Evolutionary conservation across 2,113 vertebrate species (phyloP).

Genomic region (Rhynchopsitta pachyrhyncha): DNA sequence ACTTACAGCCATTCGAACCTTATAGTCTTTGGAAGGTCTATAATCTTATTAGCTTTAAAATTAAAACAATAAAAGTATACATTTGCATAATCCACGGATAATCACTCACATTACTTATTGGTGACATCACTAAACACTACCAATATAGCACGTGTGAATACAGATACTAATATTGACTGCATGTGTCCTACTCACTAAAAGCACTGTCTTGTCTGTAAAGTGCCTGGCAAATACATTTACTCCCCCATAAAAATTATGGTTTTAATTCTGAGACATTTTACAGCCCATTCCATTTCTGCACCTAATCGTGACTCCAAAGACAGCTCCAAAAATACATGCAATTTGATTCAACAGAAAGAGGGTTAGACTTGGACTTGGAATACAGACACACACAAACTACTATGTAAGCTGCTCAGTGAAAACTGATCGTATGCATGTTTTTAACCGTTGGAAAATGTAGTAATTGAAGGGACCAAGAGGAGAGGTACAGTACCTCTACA

Average conservation of each 20-base stretch:
- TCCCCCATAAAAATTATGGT: neutral
- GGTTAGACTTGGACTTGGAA: no score
- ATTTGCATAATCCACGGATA: neutral
- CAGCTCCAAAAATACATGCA: neutral
- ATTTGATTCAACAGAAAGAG: neutral
- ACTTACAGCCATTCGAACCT: neutral
- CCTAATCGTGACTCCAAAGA: neutral
- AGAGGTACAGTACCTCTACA: neutral
- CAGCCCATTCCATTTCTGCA: neutral
- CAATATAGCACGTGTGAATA: neutral
- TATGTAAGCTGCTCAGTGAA: neutral
- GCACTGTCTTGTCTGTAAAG: neutral
- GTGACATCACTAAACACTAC: neutral
- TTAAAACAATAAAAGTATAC: neutral
- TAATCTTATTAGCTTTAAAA: neutral
- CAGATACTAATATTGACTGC: neutral
- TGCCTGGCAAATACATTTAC: neutral
- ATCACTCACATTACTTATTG: neutral
- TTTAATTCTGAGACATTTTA: neutral
- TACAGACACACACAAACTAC: neutral
- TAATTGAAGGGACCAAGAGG: neutral
- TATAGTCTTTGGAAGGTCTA: neutral
- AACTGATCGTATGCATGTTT: rapidly evolving
- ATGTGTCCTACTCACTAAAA: neutral
- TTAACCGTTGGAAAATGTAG: neutral